A percentile compares a stretch with the other conserved stretches of the same genome.
Evolutionary conservation across 2,888 invertebrate genomes (phyloP).

Genomic region (Cyrtodaria siliqua): DNA sequence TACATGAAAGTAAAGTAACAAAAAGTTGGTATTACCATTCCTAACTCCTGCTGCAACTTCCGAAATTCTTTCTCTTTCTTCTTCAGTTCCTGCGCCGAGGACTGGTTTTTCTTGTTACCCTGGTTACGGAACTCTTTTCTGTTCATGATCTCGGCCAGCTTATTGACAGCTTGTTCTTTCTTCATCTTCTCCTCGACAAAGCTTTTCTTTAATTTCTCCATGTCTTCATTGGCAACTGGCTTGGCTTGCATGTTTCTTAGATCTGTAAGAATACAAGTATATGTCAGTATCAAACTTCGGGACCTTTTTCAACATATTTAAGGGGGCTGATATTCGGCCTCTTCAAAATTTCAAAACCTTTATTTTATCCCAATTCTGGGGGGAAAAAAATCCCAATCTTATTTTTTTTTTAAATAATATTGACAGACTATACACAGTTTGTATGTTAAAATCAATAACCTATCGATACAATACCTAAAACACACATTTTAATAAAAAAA

Average conservation of each 20-base stretch:
- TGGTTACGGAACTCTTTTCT: constrained; percentile 91
- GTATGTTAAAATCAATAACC: no score
- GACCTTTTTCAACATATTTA: no score
- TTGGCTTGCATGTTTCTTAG: constrained; percentile 66
- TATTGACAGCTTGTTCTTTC: constrained; percentile 95
- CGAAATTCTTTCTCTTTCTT: constrained; percentile 98
- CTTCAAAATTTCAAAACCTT: no score
- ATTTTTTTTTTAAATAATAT: no score
- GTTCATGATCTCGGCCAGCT: constrained; percentile 98
- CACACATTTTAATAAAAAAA: no score
- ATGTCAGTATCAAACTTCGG: no score
- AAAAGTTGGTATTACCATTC: constrained; percentile 88
- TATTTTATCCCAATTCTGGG: no score
- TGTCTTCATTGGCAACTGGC: constrained; percentile 64
- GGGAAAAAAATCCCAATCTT: no score
- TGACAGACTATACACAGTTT: no score
- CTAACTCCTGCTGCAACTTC: constrained; percentile 96
- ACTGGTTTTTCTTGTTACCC: constrained; percentile 85
- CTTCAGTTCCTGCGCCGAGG: constrained; percentile 89
- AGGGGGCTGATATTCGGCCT: no score
- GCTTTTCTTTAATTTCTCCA: constrained; percentile 80
- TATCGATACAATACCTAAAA: no score
- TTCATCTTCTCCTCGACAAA: constrained; percentile 83
- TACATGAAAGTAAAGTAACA: no score
- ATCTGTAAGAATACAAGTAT: constrained; percentile 66